Conservation (phyloP, 2,888 invertebrate species). For the Caenorhabditis wallacei region DNA sequence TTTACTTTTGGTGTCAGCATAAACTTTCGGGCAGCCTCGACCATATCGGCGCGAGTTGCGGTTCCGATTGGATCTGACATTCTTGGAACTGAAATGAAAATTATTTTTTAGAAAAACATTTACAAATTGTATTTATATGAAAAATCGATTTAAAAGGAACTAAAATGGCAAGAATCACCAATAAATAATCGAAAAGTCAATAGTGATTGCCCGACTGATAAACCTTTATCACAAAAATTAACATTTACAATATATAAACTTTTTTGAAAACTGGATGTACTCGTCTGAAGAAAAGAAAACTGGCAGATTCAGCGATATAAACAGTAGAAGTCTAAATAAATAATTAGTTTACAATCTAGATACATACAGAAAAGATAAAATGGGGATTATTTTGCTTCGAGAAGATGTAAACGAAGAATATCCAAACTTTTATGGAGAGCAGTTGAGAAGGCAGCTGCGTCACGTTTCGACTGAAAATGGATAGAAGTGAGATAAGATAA, state of each 20-base stretch:
- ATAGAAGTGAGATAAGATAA: constrained; percentile 6
- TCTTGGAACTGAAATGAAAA: constrained; percentile 6
- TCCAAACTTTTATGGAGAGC: constrained; percentile 86
- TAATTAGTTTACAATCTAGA: constrained; percentile 34
- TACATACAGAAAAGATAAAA: constrained; percentile 2
- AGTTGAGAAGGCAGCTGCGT: constrained; percentile 71
- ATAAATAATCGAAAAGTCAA: constrained; percentile 21
- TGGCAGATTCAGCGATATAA: constrained; percentile 33
- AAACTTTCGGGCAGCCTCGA: constrained; percentile 80
- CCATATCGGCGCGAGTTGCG: constrained; percentile 74
- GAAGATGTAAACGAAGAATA: constrained; percentile 86
- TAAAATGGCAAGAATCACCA: constrained; percentile 13
- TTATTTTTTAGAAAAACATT: not conserved
- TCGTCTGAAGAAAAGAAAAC: constrained; percentile 30
- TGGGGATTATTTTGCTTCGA: constrained; percentile 46
- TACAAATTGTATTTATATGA: not conserved
- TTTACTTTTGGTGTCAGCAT: constrained; percentile 80
- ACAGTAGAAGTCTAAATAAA: constrained; percentile 28
- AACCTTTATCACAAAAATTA: constrained; percentile 44
- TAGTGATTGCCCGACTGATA: constrained; percentile 24
- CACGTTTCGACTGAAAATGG: constrained; percentile 70
- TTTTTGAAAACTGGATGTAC: constrained; percentile 16
- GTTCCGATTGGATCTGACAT: constrained; percentile 32
- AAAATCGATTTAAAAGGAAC: constrained; percentile 2
- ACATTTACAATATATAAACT: constrained; percentile 24